phyloP scores from a whole-genome alignment of 2,888 invertebrate genomes.

The Oxystoma pomonae region DNA sequence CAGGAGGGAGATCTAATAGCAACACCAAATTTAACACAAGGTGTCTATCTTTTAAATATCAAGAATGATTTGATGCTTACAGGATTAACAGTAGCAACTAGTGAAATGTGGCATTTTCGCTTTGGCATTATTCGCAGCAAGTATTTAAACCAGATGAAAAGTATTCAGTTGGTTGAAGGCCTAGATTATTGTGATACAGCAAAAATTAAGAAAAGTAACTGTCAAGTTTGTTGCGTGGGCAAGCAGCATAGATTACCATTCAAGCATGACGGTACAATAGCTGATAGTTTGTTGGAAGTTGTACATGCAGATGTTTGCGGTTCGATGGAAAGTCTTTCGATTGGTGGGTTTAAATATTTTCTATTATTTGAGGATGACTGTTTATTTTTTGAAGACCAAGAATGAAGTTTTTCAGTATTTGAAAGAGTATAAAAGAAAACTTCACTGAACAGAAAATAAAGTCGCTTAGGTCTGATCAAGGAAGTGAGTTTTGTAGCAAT shows the following conservation, averaged over 20 bases:
- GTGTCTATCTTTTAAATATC: constrained; percentile 27
- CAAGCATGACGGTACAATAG: no score
- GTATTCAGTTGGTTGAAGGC: background rate
- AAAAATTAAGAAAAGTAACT: no score
- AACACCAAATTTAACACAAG: constrained; percentile 21
- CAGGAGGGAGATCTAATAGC: constrained; percentile 15
- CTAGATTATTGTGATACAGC: no score
- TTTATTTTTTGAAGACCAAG: no score
- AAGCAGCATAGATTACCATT: constrained; percentile 34
- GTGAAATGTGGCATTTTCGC: constrained; percentile 26
- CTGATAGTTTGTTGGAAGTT: no score
- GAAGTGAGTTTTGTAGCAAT: constrained; percentile 25
- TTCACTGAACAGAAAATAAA: constrained; percentile 32
- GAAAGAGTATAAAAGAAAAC: constrained; percentile 33
- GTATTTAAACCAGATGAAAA: constrained; percentile 16
- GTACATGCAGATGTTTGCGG: no score
- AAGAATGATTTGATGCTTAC: background rate
- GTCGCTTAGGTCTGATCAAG: constrained; percentile 30
- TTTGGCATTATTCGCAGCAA: constrained; percentile 21
- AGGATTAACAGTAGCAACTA: background rate
- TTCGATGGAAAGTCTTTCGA: constrained; percentile 20
- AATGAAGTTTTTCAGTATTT: no score
- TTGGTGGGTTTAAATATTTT: no score
- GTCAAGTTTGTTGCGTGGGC: constrained; percentile 28
- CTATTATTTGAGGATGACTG: no score